Evolutionary conservation across 2,113 vertebrate genomes (phyloP).

Genomic region (Phodopus roborovskii): DNA sequence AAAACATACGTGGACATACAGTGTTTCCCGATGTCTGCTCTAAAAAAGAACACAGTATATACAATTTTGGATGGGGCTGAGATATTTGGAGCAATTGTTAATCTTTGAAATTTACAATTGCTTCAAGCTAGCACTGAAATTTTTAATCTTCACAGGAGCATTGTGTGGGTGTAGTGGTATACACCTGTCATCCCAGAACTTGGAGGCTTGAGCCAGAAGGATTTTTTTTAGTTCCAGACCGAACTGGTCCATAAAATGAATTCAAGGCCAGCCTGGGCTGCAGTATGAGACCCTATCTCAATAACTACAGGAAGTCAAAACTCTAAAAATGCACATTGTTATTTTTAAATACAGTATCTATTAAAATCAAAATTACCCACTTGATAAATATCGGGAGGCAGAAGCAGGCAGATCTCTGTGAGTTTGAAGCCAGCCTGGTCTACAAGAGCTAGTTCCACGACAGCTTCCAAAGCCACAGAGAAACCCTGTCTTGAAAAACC

Average conservation of each 20-base stretch:
- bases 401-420: too few species aligned
- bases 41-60: neutral
- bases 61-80: neutral
- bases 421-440: too few species aligned
- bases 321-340: neutral
- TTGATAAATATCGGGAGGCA: neutral
- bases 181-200: neutral
- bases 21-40: constrained; percentile 2
- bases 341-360: neutral
- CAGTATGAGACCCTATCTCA: neutral
- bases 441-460: too few species aligned
- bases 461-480: too few species aligned
- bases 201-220: neutral
- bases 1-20: neutral
- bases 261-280: neutral
- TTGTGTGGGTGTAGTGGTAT: too few species aligned
- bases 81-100: constrained; percentile 6
- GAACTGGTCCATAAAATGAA: neutral
- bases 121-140: neutral
- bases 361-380: neutral
- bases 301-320: neutral
- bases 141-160: constrained; percentile 38
- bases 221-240: neutral
- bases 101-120: neutral
- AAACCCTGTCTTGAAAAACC: too few species aligned